Conservation (phyloP, 2,888 invertebrate species). For the Linyphia triangularis region DNA sequence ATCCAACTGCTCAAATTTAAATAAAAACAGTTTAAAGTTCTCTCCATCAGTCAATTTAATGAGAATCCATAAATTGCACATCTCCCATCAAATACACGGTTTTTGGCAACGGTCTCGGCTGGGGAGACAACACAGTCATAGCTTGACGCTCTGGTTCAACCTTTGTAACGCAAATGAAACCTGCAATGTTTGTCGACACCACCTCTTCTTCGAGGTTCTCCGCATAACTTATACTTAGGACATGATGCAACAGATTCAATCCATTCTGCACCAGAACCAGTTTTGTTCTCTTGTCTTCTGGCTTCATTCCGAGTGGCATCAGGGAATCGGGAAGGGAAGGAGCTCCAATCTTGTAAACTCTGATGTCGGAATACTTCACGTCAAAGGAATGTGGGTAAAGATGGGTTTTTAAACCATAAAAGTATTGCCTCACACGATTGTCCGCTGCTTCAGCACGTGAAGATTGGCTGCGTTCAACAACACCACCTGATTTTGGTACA, state of each 20-base stretch:
- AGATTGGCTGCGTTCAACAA: constrained; percentile 89
- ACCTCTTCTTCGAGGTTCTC: constrained; percentile 89
- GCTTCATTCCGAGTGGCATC: constrained; percentile 96
- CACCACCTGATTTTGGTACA: constrained; percentile 97
- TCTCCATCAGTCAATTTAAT: no score
- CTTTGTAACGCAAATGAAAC: constrained; percentile 93
- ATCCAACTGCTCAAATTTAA: no score
- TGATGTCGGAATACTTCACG: constrained; percentile 92
- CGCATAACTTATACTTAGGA: constrained; percentile 93
- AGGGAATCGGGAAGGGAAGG: constrained; percentile 96
- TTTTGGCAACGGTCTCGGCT: constrained; percentile 94
- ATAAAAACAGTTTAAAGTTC: no score
- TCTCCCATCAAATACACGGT: constrained; percentile 92
- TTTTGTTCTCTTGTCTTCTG: constrained; percentile 92
- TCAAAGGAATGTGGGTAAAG: constrained; percentile 97
- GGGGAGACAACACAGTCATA: constrained; percentile 94
- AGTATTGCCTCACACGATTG: constrained; percentile 92
- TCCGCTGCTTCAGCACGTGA: constrained; percentile 88
- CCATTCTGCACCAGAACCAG: constrained; percentile 89
- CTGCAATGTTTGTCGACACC: constrained; percentile 91
- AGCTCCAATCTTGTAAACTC: constrained; percentile 96
- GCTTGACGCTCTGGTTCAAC: constrained; percentile 93
- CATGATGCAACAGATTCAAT: constrained; percentile 87
- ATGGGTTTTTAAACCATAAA: constrained; percentile 90
- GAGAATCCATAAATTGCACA: constrained; percentile 94